Evolutionary conservation across 37 sponge, comb jelly and placozoan genomes (phyloP).

Genomic region (Lycopodina hypogea): DNA sequence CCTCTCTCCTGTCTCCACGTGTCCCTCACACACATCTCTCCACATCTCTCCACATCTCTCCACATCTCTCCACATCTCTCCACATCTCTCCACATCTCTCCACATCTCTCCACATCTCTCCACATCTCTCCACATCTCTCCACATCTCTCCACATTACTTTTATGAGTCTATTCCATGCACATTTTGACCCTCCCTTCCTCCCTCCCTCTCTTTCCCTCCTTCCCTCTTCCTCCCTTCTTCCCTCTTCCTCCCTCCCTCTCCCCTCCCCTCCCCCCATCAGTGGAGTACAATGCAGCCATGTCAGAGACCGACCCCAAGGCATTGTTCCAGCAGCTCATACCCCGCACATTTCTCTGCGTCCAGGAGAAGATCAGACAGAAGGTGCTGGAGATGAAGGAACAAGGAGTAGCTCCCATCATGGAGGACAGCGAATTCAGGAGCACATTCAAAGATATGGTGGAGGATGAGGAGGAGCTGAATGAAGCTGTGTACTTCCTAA

Average conservation of each 20-base stretch:
- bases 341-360: slow-evolving; percentile 58
- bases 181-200: neutral
- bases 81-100: too few relatives aligned
- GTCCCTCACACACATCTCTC: too few relatives aligned
- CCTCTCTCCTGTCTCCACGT: too few relatives aligned
- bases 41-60: too few relatives aligned
- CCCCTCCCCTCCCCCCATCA: slow-evolving; percentile 9
- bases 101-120: too few relatives aligned
- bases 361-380: slow-evolving; percentile 46
- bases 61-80: too few relatives aligned
- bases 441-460: slow-evolving; percentile 33
- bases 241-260: neutral
- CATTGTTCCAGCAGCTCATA: slow-evolving; percentile 66
- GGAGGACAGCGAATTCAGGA: slow-evolving; percentile 31
- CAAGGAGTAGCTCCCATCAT: slow-evolving; percentile 39
- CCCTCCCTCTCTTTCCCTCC: neutral
- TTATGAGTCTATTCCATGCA: too few relatives aligned
- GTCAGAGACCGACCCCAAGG: slow-evolving; percentile 33
- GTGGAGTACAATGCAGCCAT: slow-evolving; percentile 56
- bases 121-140: too few relatives aligned
- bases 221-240: neutral
- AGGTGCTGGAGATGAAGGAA: slow-evolving; percentile 1
- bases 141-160: too few relatives aligned
- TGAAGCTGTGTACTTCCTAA: slow-evolving; percentile 75
- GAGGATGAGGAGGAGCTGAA: slow-evolving; percentile 76